Percentiles rank a stretch among this genome's conserved stretches.
phyloP scores from a whole-genome alignment of 2,888 invertebrate species.

The Lepetodrilus schrolli region DNA sequence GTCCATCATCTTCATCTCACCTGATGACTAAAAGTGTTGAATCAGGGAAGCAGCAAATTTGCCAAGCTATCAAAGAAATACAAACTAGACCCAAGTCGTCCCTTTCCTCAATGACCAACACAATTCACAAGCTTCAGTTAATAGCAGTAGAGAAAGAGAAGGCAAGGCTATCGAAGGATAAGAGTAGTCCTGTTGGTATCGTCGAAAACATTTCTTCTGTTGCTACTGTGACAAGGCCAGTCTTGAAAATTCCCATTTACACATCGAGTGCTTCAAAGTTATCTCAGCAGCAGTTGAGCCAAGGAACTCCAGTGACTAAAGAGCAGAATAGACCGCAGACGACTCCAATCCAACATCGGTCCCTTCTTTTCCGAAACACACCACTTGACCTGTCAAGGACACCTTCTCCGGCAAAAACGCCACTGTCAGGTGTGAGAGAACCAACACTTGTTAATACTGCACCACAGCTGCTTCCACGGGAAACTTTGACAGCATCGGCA shows the following conservation, averaged over 20 bases:
- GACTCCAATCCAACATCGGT: neutral
- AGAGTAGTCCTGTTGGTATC: neutral
- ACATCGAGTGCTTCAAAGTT: neutral
- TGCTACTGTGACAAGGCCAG: constrained; percentile 38
- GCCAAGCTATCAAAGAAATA: neutral
- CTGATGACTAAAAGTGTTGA: neutral
- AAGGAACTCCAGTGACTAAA: neutral
- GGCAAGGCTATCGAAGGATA: neutral
- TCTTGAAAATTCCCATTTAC: constrained; percentile 54
- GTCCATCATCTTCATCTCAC: neutral
- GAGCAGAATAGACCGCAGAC: neutral
- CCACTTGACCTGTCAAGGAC: constrained; percentile 21
- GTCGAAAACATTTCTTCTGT: no score
- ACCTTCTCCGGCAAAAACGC: neutral
- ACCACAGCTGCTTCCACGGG: neutral
- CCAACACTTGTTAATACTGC: no score
- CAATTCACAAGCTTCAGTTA: constrained; percentile 32
- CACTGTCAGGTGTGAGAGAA: no score
- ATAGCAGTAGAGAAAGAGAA: neutral
- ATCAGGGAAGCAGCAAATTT: neutral
- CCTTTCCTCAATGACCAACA: constrained; percentile 37
- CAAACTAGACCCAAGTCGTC: constrained; percentile 1
- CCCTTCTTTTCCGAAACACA: neutral
- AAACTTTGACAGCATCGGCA: constrained; percentile 38
- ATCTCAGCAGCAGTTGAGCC: neutral